Conservation (phyloP, 2,797 vertebrate species). For the Orientallactaga sibirica region DNA sequence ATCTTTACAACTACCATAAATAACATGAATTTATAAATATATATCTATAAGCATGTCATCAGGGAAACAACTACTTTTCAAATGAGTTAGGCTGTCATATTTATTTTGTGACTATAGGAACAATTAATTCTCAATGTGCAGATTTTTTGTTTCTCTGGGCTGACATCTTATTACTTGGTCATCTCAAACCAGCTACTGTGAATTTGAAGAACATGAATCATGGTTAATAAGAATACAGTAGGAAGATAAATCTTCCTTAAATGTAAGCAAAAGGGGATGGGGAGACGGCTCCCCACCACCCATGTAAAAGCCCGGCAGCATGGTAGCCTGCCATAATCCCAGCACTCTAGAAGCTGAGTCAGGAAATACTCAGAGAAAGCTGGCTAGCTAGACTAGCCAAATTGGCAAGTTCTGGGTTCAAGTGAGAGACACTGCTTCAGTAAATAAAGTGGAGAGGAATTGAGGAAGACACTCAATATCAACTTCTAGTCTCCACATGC, state of each 20-base stretch:
- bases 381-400: no score
- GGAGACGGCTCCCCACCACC: no score
- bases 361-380: no score
- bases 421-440: no score
- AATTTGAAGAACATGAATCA: conserved; percentile 50
- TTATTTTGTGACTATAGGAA: conserved; percentile 46
- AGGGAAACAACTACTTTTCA: conserved; percentile 59
- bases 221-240: conserved; percentile 16
- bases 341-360: no score
- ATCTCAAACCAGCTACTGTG: conserved; percentile 35
- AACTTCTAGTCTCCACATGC: no score
- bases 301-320: no score
- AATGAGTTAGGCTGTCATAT: conserved; percentile 56
- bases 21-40: conserved; percentile 62
- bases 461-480: no score
- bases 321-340: no score
- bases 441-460: no score
- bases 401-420: no score
- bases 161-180: conserved; percentile 55
- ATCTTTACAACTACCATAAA: conserved; percentile 47
- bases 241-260: conserved; percentile 50
- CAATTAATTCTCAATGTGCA: conserved; percentile 67
- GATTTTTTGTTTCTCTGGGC: conserved; percentile 67
- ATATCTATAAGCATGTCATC: conserved; percentile 41
- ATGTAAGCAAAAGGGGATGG: no score